phyloP scores from a whole-genome alignment of 2,888 invertebrate genomes.

The Perizoma affinitatum region DNA sequence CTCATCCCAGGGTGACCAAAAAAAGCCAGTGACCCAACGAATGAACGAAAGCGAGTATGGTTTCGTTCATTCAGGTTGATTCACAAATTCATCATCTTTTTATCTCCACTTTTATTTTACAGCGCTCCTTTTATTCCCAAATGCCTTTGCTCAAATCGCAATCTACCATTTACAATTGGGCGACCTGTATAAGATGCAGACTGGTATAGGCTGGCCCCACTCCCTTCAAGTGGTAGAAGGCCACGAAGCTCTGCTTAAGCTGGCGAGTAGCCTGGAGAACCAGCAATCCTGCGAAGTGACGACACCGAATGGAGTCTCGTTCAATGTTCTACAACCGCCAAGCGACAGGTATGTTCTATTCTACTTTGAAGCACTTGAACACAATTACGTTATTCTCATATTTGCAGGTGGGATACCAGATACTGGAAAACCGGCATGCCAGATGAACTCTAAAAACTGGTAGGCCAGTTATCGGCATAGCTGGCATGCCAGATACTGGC shows the following conservation, averaged over 20 bases:
- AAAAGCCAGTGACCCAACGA: too few relatives aligned
- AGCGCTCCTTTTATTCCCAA: slow-evolving; percentile 32
- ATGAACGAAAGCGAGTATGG: too few relatives aligned
- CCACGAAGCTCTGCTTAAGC: slow-evolving; percentile 64
- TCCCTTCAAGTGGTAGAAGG: slow-evolving; percentile 58
- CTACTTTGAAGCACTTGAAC: too few relatives aligned
- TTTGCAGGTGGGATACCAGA: too few relatives aligned
- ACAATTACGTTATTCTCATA: too few relatives aligned
- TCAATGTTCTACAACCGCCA: slow-evolving; percentile 56
- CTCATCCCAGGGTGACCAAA: too few relatives aligned
- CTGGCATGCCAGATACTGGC: too few relatives aligned
- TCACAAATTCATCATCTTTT: background rate
- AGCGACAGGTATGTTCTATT: slow-evolving; percentile 42
- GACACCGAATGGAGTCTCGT: slow-evolving; percentile 57
- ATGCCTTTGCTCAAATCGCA: slow-evolving; percentile 36
- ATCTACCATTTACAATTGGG: slow-evolving; percentile 49
- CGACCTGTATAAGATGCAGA: slow-evolving; percentile 62
- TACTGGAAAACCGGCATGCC: too few relatives aligned
- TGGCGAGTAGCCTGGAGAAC: slow-evolving; percentile 49
- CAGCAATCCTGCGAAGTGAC: slow-evolving; percentile 57
- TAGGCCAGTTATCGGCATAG: too few relatives aligned
- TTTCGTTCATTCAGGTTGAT: too few relatives aligned
- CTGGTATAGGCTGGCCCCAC: slow-evolving; percentile 69
- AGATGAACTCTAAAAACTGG: too few relatives aligned
- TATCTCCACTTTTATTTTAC: slow-evolving; percentile 13